Base-by-base conservation (phyloP, 2,113 vertebrate species). In the Cottus gobio region DNA sequence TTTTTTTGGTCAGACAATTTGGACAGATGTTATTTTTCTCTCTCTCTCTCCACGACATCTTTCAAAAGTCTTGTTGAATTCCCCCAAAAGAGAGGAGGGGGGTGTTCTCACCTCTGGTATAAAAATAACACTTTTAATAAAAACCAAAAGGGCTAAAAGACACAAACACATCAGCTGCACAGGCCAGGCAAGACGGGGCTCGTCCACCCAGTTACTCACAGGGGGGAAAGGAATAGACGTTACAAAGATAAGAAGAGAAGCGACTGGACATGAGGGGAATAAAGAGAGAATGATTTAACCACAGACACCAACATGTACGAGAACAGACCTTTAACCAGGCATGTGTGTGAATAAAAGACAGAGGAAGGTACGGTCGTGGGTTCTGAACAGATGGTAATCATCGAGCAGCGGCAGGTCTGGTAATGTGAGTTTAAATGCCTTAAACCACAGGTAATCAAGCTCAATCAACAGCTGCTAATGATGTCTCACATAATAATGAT, bases 161-260 rank as follows among this genome's bases (percentile, higher is more conserved):
- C 13, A 66, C 56, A 42, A 50, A 72, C 76, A 89, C 90, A 80
- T 66, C 63, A 86, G 77, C 82, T 86, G 83, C 57, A 94, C 95
- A 94, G 90, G 90, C 95, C 95, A 96, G 94, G 94, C 95, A 95
- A 93, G 65, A 50, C 76, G 85, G 30, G 91, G 68, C 92, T 91
- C 2, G 69, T 79, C 75, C 75, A 79, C 83, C 75, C 74, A 91
- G 96, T 95, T 99, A 99, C 98, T 99, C 97, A 99, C 98, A 98
- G 96, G 97, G 97, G 94, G 95, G 93, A 91, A 95, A 97, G 96
- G 93, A 94, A 97, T 87, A 97, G 97, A 90, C 96, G 97, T 96
- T 93, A 98, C 95, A 96, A 95, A 98, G 97, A 97, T 96, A 96
- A 96, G 96, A 95, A 96, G 97, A 96, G 95, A 96, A 96, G 94